Conservation (phyloP, 2,888 invertebrate species). For the Ochropleura plecta region DNA sequence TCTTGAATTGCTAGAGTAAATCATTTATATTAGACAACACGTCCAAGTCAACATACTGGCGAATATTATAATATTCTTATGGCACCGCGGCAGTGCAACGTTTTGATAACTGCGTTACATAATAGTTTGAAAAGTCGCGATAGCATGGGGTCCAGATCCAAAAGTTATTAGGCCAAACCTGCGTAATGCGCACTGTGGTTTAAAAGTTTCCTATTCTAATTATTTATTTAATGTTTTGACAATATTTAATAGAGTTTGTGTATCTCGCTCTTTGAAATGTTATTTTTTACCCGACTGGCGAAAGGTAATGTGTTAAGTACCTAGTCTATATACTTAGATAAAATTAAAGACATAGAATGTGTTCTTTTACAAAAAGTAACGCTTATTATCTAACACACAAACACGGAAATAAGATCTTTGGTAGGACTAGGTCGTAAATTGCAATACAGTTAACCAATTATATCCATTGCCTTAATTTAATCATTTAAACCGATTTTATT, state of each 20-base stretch:
- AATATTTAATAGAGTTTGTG: slow-evolving; percentile 5
- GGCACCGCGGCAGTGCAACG: too few species aligned
- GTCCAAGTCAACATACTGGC: not conserved
- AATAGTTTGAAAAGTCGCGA: slow-evolving; percentile 34
- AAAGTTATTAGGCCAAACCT: slow-evolving; percentile 41
- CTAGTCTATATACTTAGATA: not conserved
- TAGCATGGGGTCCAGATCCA: slow-evolving; percentile 30
- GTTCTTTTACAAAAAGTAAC: slow-evolving; percentile 29
- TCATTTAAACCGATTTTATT: slow-evolving; percentile 11
- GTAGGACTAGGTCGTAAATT: slow-evolving; percentile 31
- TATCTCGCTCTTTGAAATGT: not conserved
- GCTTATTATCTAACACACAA: slow-evolving; percentile 21
- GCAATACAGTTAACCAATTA: slow-evolving; percentile 1
- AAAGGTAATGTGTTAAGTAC: too few species aligned
- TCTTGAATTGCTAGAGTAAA: slow-evolving; percentile 1
- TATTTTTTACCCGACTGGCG: not conserved
- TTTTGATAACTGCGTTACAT: slow-evolving; percentile 3
- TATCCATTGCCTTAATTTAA: not conserved
- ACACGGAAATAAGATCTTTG: slow-evolving; percentile 36
- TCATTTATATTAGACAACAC: not conserved
- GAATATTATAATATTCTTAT: not conserved
- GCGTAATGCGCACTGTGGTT: slow-evolving; percentile 20
- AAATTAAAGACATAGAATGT: slow-evolving; percentile 9
- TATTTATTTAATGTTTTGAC: slow-evolving; percentile 3
- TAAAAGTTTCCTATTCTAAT: slow-evolving; percentile 31